These are phyloP conservation scores for Drosophila fuyamai DNA, from an alignment of 1,140 invertebrate species.

Conservation along the genomic window DNA sequence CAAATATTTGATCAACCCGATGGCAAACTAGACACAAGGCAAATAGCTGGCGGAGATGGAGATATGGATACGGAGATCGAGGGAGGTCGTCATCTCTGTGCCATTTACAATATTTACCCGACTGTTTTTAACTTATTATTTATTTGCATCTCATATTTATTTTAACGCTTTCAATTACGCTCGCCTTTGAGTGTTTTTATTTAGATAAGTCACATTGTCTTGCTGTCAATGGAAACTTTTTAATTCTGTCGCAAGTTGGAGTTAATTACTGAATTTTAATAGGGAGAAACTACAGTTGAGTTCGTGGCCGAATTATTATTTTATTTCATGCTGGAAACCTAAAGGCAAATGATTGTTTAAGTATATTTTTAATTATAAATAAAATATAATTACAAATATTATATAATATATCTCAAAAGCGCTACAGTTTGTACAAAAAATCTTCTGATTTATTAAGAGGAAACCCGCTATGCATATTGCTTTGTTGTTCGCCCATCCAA, in stretches of 20 bases:
- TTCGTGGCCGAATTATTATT: not conserved
- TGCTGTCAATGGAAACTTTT: slow-evolving; percentile 66
- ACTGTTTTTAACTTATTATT: slow-evolving; percentile 63
- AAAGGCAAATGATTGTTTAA: too few species aligned
- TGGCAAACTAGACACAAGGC: slow-evolving; percentile 63
- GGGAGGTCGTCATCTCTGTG: slow-evolving; percentile 33
- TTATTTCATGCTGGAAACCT: not conserved
- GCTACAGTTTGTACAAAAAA: not conserved
- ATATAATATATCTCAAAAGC: too few species aligned
- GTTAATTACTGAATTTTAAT: slow-evolving; percentile 5
- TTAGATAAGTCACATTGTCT: slow-evolving; percentile 65
- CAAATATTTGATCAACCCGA: slow-evolving; percentile 71
- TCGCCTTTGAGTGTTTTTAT: slow-evolving; percentile 48
- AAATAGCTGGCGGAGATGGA: slow-evolving; percentile 39
- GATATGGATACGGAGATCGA: slow-evolving; percentile 12
- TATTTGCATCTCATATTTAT: slow-evolving; percentile 71
- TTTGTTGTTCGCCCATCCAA: slow-evolving; percentile 59
- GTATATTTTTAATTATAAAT: too few species aligned
- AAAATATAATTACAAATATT: not conserved
- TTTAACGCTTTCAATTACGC: slow-evolving; percentile 62
- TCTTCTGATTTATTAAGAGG: slow-evolving; percentile 2
- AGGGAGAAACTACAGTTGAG: not conserved
- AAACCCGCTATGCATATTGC: slow-evolving; percentile 41
- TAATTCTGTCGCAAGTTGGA: slow-evolving; percentile 18
- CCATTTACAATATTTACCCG: slow-evolving; percentile 60